Percentiles rank a stretch among this genome's conserved stretches.
These are phyloP conservation scores for Callopanchax toddi DNA, from an alignment of 2,113 vertebrate species.

Conservation along the genomic window DNA sequence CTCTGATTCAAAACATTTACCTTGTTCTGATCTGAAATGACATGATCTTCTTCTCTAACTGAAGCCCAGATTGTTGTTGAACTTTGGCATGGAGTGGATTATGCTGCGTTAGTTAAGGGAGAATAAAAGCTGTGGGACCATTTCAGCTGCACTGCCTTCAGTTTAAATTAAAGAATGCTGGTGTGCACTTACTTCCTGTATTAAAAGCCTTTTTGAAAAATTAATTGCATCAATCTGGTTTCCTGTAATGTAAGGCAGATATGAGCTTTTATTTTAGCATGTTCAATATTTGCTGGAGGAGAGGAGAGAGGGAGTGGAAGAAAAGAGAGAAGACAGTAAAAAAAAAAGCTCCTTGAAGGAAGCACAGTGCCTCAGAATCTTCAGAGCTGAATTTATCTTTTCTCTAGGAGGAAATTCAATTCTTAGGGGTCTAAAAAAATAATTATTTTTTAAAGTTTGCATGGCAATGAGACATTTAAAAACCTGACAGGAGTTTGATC, in stretches of 20 bases:
- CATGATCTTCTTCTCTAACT: background rate
- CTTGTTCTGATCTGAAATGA: too few relatives aligned
- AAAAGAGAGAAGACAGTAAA: background rate
- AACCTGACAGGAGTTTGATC: constrained; percentile 67
- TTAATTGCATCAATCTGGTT: constrained; percentile 51
- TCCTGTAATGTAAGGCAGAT: constrained; percentile 58
- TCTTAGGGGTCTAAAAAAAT: constrained; percentile 41
- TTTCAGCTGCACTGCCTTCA: constrained; percentile 37
- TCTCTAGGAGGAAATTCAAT: constrained; percentile 42
- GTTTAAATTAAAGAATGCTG: constrained; percentile 41
- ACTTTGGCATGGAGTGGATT: constrained; percentile 9
- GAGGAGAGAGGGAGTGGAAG: background rate
- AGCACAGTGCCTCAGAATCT: constrained; percentile 33
- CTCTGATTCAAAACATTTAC: too few relatives aligned
- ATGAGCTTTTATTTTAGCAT: constrained; percentile 55
- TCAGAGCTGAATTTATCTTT: constrained; percentile 31
- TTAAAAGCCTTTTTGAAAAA: constrained; percentile 67
- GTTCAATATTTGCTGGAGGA: constrained; percentile 43
- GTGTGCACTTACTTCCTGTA: constrained; percentile 34
- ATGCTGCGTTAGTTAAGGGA: background rate
- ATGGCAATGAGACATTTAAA: constrained; percentile 46
- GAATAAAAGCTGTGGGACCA: constrained; percentile 13
- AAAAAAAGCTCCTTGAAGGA: constrained; percentile 38
- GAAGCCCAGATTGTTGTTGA: constrained; percentile 9
- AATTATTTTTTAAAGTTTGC: constrained; percentile 45